Evolutionary conservation across 2,888 invertebrate genomes (phyloP), one percentile per base, ranked within the genome.

Genomic region (Brenthis hecate): DNA sequence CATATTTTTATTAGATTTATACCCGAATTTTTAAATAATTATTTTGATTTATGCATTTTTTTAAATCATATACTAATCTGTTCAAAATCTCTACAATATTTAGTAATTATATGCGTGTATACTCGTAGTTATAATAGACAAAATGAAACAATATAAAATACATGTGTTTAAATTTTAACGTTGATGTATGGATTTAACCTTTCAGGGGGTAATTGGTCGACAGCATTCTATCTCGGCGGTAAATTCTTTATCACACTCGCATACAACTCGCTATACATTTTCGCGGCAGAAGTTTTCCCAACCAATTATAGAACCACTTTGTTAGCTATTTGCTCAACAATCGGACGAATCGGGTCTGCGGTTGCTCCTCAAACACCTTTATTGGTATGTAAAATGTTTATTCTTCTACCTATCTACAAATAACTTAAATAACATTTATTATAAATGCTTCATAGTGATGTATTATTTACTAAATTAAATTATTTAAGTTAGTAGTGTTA

Each of bases 201-300:
- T 85, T 51, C 84, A 89, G 93, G 88, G 66, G 88, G 95, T 83
- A 91, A 79, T 81, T 93, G 85, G 80, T 93, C 94, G 0, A 82
- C 95, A 68, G 78, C 92, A 0, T 84, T 94, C 54, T 95, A 94
- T 78, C 86, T 95, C 13, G 89, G 94, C 1, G 95, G 95, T 0
- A 96, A 95, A 84, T 95, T 94, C 84, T 95, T 94, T 79, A 95
- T 95, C 61, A 95, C 95, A 0, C 90, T 94, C 55, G 94, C 95
- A 0, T 96, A 95, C 81, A 94, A 94, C 53, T 93, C 94, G 0
- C 81, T 95, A n/a, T 96, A 95, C 78, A 94, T 95, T 43, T 94
- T 95, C 76, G 95, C 95, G 0, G 94, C 95, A 13, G 95, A 96
- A 85, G 93, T 95, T 68, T 95, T 95, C 79, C 95, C 95, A 0